A percentile compares a stretch with the other conserved stretches of the same genome.
Evolutionary conservation across 2,797 vertebrate genomes (phyloP).

Genomic region (Myotis daubentonii): DNA sequence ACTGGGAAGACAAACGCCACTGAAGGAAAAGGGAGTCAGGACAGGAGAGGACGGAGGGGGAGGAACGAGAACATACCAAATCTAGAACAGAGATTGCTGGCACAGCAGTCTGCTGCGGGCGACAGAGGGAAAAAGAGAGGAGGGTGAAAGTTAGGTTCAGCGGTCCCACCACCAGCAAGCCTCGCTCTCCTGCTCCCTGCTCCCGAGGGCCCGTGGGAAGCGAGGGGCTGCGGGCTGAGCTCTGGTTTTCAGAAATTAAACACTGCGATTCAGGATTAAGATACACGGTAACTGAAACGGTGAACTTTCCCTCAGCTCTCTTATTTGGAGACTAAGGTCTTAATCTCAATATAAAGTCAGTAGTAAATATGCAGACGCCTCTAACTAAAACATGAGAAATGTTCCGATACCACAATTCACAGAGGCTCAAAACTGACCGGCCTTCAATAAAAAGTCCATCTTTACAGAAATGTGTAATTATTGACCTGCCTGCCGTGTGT

Average conservation of each 20-base stretch:
- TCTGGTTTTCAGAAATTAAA: constrained; percentile 51
- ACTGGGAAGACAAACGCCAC: constrained; percentile 71
- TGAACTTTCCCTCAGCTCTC: not conserved
- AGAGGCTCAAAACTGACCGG: constrained; percentile 21
- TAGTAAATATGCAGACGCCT: not conserved
- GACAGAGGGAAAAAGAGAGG: constrained; percentile 86
- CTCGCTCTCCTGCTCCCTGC: constrained; percentile 71
- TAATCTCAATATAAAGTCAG: constrained; percentile 3
- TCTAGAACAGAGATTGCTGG: constrained; percentile 99
- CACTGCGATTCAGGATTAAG: not conserved
- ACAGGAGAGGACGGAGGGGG: constrained; percentile 84
- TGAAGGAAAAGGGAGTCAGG: constrained; percentile 78
- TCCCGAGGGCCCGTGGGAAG: constrained; percentile 13
- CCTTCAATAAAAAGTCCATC: constrained; percentile 23
- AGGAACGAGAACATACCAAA: constrained; percentile 98
- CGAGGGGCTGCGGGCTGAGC: not conserved
- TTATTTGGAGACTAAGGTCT: constrained; percentile 3
- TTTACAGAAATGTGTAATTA: constrained; percentile 1
- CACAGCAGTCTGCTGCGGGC: constrained; percentile 99
- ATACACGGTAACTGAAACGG: not conserved
- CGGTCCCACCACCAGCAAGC: constrained; percentile 77
- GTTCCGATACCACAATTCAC: not conserved
- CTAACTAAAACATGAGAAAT: not conserved
- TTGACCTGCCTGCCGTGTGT: fast-evolving
- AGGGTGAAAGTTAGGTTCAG: constrained; percentile 84